Evolutionary conservation across 2,888 invertebrate species (phyloP), one percentile per base, ranked within the genome.

Genomic region (Drosophila diplacantha): DNA sequence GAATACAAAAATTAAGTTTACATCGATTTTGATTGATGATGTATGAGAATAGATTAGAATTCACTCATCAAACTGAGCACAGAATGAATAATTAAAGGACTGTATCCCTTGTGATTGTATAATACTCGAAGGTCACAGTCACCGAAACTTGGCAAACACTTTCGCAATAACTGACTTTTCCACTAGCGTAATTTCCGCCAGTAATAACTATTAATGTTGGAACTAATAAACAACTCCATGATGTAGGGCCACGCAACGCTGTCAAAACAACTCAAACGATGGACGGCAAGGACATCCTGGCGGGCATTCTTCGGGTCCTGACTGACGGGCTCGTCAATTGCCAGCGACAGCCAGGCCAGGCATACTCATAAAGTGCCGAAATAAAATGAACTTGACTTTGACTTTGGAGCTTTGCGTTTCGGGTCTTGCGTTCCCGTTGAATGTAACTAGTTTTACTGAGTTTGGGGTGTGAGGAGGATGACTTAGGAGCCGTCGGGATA

Each of bases 401-500:
- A 52, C 63, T 22, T 63, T 52, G 46, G 37, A 46, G 44, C 44
- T 46, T 35, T 18, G 34, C 26, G 44, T 32, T 39, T 43, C 12
- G 34, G 11, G 37, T 20, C 34, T 24, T n/a, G 39, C 37, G 22
- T 46, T 34, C 50, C 20, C n/a, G 32, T 39, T 52, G 62, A 54
- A 41, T 50, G 31, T 38, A 20, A 47, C 50, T 46, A 46, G 47
- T 43, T 68, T 68, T 44, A 68, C 38, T 54, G 55, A 50, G 49
- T 39, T 61, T 34, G 16, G 7, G 12, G 18, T 6, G 24, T 16
- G 34, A 14, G 26, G 12, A 7, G 37, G 12, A 14, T 47, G 38
- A 14, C 72, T 37, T 59, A 59, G 37, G 58, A 24, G 35, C 18
- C 39, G 8, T 74, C 72, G 3, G 83, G 72, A 72, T 81, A 86